A percentile compares a stretch with the other conserved stretches of the same genome.
phyloP scores from a whole-genome alignment of 2,888 invertebrate genomes.

The Sinhomidia bicolor region DNA sequence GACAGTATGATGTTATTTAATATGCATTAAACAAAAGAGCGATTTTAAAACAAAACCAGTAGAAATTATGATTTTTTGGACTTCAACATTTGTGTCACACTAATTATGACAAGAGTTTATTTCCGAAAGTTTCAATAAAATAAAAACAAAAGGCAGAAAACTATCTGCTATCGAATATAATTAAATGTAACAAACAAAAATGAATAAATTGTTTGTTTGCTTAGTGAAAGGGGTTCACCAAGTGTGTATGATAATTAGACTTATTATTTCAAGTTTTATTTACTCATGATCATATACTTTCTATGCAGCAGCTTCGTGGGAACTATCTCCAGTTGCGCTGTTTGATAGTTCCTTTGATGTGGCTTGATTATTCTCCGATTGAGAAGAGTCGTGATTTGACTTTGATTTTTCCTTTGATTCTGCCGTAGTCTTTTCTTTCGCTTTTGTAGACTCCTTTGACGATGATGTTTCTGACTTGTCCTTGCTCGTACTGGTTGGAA shows the following conservation, averaged over 20 bases:
- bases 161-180: background rate
- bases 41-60: too few relatives aligned
- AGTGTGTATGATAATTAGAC: background rate
- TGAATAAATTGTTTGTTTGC: background rate
- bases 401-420: constrained; percentile 46
- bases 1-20: too few relatives aligned
- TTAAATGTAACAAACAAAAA: background rate
- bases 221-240: background rate
- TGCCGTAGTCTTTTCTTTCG: constrained; percentile 20
- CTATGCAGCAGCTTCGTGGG: background rate
- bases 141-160: background rate
- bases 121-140: constrained; percentile 9
- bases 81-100: background rate
- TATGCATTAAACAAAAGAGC: too few relatives aligned
- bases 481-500: constrained; percentile 51
- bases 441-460: constrained; percentile 30
- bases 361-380: constrained; percentile 29
- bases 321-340: background rate
- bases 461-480: constrained; percentile 44
- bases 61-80: too few relatives aligned
- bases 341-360: background rate
- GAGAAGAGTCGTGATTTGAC: constrained; percentile 34
- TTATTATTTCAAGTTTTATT: background rate
- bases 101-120: background rate
- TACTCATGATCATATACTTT: background rate